A percentile compares a stretch with the other conserved stretches of the same genome.
Conservation (phyloP, 2,888 invertebrate species). For the Drosophila longiperda region DNA sequence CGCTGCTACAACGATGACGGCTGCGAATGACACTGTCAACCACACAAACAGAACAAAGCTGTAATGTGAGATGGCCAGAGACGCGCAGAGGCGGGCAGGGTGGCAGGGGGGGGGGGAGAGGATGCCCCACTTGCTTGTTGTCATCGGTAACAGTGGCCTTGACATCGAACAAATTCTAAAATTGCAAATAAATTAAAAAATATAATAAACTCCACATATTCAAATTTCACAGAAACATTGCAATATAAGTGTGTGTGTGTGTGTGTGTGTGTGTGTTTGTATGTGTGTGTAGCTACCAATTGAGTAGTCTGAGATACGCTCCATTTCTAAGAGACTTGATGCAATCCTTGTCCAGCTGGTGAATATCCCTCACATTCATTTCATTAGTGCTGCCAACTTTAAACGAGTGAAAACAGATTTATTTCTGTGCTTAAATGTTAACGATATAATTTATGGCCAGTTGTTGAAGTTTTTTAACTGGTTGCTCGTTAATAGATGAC, state of each 20-base stretch:
- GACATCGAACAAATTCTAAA: constrained; percentile 20
- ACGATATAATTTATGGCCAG: neutral
- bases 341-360: constrained; percentile 9
- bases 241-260: constrained; percentile 9
- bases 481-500: neutral
- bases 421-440: neutral
- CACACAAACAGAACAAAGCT: constrained; percentile 21
- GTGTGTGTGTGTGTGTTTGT: neutral
- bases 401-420: neutral
- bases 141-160: constrained; percentile 26
- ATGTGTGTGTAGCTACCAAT: constrained; percentile 4
- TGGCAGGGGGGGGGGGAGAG: neutral
- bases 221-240: constrained; percentile 59
- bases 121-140: constrained; percentile 14
- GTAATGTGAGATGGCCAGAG: neutral
- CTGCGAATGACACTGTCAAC: constrained; percentile 61
- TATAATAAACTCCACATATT: constrained; percentile 71
- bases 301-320: constrained; percentile 5
- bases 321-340: constrained; percentile 10
- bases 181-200: constrained; percentile 75
- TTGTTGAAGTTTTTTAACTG: neutral
- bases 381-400: constrained; percentile 1
- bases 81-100: fast-evolving
- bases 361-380: constrained; percentile 12
- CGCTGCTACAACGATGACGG: constrained; percentile 56